A percentile compares a stretch with the other conserved stretches of the same genome.
Evolutionary conservation across 2,113 vertebrate genomes (phyloP).

Genomic region (Struthio camelus): DNA sequence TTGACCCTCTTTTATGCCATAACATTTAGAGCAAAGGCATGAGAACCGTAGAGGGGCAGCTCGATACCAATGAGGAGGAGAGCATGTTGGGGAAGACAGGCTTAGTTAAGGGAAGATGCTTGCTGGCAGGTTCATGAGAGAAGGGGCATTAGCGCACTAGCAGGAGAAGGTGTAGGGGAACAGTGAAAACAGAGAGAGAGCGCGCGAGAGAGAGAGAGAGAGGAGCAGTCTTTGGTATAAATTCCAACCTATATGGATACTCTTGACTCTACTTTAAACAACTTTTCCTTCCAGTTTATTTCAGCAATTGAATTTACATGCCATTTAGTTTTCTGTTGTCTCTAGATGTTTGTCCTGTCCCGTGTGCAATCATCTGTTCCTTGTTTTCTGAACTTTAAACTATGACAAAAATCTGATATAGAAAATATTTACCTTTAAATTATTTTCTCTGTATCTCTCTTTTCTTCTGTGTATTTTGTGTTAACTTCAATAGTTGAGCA

Average conservation of each 20-base stretch:
- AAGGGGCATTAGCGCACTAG: not conserved
- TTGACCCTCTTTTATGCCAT: rapidly evolving
- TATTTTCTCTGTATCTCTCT: not conserved
- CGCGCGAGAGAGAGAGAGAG: not conserved
- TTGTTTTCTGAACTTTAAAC: not conserved
- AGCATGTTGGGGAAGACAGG: not conserved
- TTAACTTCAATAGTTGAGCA: constrained; percentile 1
- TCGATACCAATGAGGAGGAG: not conserved
- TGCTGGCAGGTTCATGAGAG: not conserved
- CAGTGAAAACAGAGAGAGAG: not conserved
- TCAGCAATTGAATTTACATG: not conserved
- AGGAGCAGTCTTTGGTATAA: not conserved
- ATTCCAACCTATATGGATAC: not conserved
- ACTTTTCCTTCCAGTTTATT: not conserved
- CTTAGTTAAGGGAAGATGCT: not conserved
- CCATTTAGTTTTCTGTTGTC: not conserved
- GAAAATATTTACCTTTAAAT: constrained; percentile 60
- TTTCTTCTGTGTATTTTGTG: constrained; percentile 60
- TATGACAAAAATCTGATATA: not conserved
- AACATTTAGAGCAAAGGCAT: not conserved
- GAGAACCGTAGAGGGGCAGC: not conserved
- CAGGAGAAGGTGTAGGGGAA: not conserved
- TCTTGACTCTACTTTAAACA: not conserved
- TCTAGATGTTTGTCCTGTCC: not conserved
- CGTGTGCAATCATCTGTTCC: not conserved